Evolutionary conservation across 2,888 invertebrate species (phyloP).

Genomic region (Uropetala carovei): DNA sequence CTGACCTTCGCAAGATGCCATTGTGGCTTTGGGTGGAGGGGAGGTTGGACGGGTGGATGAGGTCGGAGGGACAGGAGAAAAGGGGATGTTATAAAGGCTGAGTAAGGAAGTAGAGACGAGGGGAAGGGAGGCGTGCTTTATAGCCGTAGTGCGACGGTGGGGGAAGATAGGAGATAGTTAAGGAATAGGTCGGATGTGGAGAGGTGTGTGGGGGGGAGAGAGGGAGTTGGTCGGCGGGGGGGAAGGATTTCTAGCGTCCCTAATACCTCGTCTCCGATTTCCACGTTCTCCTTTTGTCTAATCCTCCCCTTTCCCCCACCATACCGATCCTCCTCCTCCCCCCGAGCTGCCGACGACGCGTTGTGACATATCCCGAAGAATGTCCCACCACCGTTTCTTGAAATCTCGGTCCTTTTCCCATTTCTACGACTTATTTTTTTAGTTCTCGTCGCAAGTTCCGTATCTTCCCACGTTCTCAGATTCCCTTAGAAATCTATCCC

Average conservation of each 20-base stretch:
- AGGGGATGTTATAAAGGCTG: too few species aligned
- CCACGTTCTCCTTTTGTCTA: not conserved
- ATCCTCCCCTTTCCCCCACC: not conserved
- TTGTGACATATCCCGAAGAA: too few species aligned
- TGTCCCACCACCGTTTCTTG: too few species aligned
- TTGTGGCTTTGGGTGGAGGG: not conserved
- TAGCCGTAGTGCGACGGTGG: not conserved
- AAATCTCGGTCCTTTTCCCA: too few species aligned
- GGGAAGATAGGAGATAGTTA: not conserved
- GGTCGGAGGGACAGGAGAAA: too few species aligned
- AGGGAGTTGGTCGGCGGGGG: not conserved
- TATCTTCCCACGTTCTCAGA: too few species aligned
- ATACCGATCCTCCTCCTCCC: too few species aligned
- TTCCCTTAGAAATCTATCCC: too few species aligned
- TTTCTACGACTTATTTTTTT: too few species aligned
- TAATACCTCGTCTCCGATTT: conserved; percentile 19
- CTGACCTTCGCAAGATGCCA: conserved; percentile 54
- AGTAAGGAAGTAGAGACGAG: not conserved
- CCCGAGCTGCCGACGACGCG: too few species aligned
- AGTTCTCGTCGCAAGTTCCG: too few species aligned
- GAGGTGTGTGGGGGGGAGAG: not conserved
- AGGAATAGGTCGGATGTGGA: not conserved
- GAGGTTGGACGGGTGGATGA: too few species aligned
- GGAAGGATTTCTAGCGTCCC: not conserved
- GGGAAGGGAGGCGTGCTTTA: not conserved